Percentiles rank a stretch among this genome's conserved stretches.
phyloP scores from a whole-genome alignment of 2,888 invertebrate genomes.

The Sinopyrophorus schimmeli region DNA sequence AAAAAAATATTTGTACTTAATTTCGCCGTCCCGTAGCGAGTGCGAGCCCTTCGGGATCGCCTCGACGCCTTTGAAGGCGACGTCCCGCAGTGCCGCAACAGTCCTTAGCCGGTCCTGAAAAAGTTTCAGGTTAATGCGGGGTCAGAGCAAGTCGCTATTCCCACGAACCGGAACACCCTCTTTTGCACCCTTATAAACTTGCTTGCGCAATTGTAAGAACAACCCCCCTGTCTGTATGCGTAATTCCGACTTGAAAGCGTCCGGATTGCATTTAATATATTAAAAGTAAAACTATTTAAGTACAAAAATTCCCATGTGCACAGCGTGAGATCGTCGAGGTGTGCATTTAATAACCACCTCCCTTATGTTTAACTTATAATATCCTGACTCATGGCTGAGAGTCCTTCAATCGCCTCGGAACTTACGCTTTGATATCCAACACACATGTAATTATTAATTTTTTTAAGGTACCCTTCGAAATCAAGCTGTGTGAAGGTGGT shows the following conservation, averaged over 20 bases:
- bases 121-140: slow-evolving; percentile 24
- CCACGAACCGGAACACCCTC: slow-evolving; percentile 27
- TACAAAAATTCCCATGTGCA: slow-evolving; percentile 36
- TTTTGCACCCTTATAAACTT: slow-evolving; percentile 21
- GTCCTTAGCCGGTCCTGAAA: slow-evolving; percentile 16
- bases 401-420: slow-evolving; percentile 12
- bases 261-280: slow-evolving; percentile 21
- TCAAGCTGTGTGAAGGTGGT: too few relatives aligned
- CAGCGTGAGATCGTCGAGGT: slow-evolving; percentile 37
- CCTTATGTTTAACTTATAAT: slow-evolving; percentile 23
- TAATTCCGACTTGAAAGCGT: slow-evolving; percentile 28
- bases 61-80: slow-evolving; percentile 14
- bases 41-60: slow-evolving; percentile 12
- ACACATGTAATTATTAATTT: slow-evolving; percentile 7
- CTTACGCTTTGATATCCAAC: too few relatives aligned
- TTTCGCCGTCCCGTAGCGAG: slow-evolving; percentile 13
- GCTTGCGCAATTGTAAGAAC: slow-evolving; percentile 24
- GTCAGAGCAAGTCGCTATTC: slow-evolving; percentile 27
- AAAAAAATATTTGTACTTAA: too few relatives aligned
- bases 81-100: slow-evolving; percentile 6
- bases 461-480: too few relatives aligned
- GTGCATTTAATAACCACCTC: slow-evolving; percentile 37
- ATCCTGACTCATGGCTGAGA: slow-evolving; percentile 18
- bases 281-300: slow-evolving; percentile 19
- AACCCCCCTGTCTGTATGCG: slow-evolving; percentile 19